phyloP scores from a whole-genome alignment of 1,140 invertebrate genomes.

The Heliconius nattereri region DNA sequence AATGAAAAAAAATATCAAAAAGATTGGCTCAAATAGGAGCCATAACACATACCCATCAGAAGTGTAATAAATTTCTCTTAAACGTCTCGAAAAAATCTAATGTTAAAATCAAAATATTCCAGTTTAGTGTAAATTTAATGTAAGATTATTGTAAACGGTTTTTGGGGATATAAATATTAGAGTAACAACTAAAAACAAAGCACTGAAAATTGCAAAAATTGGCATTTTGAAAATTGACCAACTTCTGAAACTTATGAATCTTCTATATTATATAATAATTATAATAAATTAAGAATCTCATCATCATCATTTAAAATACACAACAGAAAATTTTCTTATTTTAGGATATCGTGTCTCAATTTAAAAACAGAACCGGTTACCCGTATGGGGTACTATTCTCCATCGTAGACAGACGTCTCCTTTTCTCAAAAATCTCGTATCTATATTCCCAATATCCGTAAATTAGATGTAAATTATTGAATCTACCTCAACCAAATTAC shows the following conservation, averaged over 20 bases:
- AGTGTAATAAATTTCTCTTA: too few species aligned
- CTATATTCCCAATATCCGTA: constrained; percentile 57
- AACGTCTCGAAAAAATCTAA: background rate
- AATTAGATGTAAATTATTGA: constrained; percentile 66
- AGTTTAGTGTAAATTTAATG: constrained; percentile 43
- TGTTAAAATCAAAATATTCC: constrained; percentile 47
- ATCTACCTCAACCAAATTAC: constrained; percentile 80
- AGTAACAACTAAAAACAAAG: constrained; percentile 1
- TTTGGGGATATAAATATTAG: constrained; percentile 51
- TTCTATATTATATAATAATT: too few species aligned
- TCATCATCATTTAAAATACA: too few species aligned
- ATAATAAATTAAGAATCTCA: background rate
- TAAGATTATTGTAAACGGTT: constrained; percentile 50
- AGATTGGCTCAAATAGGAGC: too few species aligned
- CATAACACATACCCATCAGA: too few species aligned
- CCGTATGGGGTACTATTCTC: too few species aligned
- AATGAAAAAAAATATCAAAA: too few species aligned
- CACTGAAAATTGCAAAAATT: background rate
- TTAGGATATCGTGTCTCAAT: too few species aligned
- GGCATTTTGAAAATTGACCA: background rate
- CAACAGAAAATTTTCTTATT: too few species aligned
- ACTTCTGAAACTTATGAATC: background rate
- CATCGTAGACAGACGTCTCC: too few species aligned
- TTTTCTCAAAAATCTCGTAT: constrained; percentile 1
- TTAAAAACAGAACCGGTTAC: too few species aligned